Evolutionary conservation across 2,888 invertebrate genomes (phyloP).

Genomic region (Pyralis farinalis): DNA sequence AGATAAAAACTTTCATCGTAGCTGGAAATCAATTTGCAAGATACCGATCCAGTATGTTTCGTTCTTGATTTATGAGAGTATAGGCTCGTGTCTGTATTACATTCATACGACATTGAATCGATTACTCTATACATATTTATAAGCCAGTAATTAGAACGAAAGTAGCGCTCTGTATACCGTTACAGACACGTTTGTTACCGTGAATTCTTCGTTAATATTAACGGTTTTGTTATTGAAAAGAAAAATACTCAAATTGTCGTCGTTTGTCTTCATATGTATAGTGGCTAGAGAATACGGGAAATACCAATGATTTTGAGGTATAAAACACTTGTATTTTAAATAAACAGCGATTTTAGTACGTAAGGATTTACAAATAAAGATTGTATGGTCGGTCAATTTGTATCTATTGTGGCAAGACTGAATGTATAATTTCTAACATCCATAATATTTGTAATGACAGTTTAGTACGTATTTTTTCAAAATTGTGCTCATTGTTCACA

Average conservation of each 20-base stretch:
- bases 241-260: no score
- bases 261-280: neutral
- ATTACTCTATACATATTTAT: conserved; percentile 12
- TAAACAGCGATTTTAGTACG: conserved; percentile 7
- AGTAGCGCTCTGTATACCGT: conserved; percentile 8
- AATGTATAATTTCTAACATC: conserved; percentile 37
- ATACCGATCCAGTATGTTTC: neutral
- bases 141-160: conserved; percentile 9
- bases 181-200: conserved; percentile 1
- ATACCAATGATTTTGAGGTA: neutral
- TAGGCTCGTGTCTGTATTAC: neutral
- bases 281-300: neutral
- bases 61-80: conserved; percentile 1
- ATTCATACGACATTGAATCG: conserved; percentile 3
- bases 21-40: neutral
- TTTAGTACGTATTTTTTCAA: conserved; percentile 61
- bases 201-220: neutral
- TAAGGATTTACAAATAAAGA: conserved; percentile 15
- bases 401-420: conserved; percentile 57
- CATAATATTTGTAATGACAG: conserved; percentile 43
- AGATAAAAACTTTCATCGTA: no score
- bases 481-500: conserved; percentile 60
- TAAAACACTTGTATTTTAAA: neutral
- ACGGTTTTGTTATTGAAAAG: neutral
- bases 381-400: conserved; percentile 46